phyloP scores from a whole-genome alignment of 2,888 invertebrate genomes.

The Spodoptera littoralis region DNA sequence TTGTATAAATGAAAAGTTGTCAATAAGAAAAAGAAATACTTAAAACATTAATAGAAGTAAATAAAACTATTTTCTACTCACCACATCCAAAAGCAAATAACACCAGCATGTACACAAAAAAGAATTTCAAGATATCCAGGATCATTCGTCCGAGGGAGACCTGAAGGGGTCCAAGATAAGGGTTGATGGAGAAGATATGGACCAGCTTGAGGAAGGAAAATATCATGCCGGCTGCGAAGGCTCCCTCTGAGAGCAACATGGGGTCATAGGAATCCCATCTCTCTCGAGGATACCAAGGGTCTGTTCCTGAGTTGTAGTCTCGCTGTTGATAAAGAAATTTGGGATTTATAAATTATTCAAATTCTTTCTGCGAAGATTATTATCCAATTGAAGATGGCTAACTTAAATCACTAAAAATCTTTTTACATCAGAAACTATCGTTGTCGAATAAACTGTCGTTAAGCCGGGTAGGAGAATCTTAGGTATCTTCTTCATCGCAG shows the following conservation, averaged over 20 bases:
- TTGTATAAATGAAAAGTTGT: too few relatives aligned
- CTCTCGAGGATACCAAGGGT: conserved; percentile 96
- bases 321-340: conserved; percentile 81
- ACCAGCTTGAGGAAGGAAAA: conserved; percentile 98
- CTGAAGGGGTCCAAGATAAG: conserved; percentile 97
- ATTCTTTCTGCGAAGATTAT: too few relatives aligned
- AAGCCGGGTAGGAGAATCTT: too few relatives aligned
- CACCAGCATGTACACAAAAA: conserved; percentile 97
- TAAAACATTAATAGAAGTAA: too few relatives aligned
- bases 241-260: conserved; percentile 97
- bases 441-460: too few relatives aligned
- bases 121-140: conserved; percentile 98
- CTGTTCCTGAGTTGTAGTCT: conserved; percentile 91
- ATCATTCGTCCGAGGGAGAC: conserved; percentile 98
- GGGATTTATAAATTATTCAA: not conserved
- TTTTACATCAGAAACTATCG: too few relatives aligned
- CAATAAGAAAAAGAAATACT: too few relatives aligned
- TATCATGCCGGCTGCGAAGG: conserved; percentile 99
- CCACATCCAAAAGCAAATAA: conserved; percentile 99
- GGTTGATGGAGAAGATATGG: conserved; percentile 98
- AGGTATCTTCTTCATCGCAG: too few relatives aligned
- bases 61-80: conserved; percentile 70
- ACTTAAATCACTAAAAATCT: too few relatives aligned
- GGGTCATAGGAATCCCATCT: conserved; percentile 98
- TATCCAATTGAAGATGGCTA: too few relatives aligned